Conservation (phyloP, 2,113 vertebrate species). For the Pedetes capensis region DNA sequence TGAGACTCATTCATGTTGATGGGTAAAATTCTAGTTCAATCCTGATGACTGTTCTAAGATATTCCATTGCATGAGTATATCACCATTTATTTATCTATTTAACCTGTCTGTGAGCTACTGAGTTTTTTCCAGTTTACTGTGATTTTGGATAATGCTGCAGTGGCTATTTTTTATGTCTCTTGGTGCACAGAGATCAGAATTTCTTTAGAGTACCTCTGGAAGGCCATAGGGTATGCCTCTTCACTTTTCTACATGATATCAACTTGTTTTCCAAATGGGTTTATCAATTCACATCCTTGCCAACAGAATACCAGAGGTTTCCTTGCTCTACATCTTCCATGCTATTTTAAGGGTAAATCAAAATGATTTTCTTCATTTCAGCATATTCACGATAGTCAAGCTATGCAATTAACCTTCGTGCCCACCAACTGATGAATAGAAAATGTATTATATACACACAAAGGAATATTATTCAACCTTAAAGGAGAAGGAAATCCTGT, state of each 20-base stretch:
- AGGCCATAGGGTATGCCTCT: not conserved
- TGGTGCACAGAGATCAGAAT: not conserved
- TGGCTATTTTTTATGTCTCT: not conserved
- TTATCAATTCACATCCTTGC: not conserved
- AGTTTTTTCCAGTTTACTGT: not conserved
- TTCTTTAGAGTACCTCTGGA: not conserved
- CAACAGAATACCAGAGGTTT: not conserved
- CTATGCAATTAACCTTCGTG: not conserved
- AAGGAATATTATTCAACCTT: not conserved
- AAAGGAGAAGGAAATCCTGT: not conserved
- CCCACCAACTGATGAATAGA: not conserved
- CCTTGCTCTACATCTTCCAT: not conserved
- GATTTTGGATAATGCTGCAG: not conserved
- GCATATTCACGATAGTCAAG: not conserved
- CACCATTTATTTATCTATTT: slow-evolving; percentile 1
- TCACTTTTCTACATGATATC: not conserved
- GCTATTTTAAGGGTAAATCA: not conserved
- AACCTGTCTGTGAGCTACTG: not conserved
- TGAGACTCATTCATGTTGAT: not conserved
- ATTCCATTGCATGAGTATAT: not conserved
- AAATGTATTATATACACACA: not conserved
- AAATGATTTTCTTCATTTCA: slow-evolving; percentile 2
- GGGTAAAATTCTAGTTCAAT: slow-evolving; percentile 1
- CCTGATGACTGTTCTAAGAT: not conserved
- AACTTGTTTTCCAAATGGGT: not conserved